phyloP scores from a whole-genome alignment of 92 coral and sea anemone genomes.

The Actinostola sp. region DNA sequence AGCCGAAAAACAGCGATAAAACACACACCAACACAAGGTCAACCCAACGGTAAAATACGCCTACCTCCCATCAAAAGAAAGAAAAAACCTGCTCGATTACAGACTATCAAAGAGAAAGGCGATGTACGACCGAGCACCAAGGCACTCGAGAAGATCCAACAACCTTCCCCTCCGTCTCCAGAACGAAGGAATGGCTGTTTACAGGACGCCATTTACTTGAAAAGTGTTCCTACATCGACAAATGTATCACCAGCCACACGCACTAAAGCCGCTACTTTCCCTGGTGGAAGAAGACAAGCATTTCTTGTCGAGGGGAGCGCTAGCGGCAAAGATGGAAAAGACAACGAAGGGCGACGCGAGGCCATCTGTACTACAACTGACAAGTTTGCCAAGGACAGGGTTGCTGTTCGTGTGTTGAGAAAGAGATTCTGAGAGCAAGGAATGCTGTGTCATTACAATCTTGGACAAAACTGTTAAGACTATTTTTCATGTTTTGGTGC shows the following conservation, averaged over 20 bases:
- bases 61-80: not conserved
- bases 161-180: not conserved
- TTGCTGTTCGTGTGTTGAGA: slow-evolving; percentile 7
- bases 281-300: not conserved
- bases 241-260: not conserved
- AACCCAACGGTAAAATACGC: not conserved
- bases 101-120: too few relatives aligned
- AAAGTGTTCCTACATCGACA: slow-evolving; percentile 4
- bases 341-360: not conserved
- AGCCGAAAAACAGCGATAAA: not conserved
- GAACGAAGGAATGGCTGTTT: not conserved
- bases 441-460: too few relatives aligned
- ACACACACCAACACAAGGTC: not conserved
- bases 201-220: slow-evolving; percentile 1
- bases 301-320: not conserved
- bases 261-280: not conserved
- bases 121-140: too few relatives aligned
- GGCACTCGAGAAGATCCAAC: not conserved
- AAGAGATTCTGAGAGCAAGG: slow-evolving; percentile 20
- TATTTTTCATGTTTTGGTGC: too few relatives aligned
- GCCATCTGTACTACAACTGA: slow-evolving; percentile 24
- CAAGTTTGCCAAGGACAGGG: slow-evolving; percentile 8
- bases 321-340: not conserved
- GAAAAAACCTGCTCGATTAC: not conserved
- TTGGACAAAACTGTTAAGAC: too few relatives aligned